Conservation (phyloP, 2,888 invertebrate genomes). For the Opisthograptis luteolata region DNA sequence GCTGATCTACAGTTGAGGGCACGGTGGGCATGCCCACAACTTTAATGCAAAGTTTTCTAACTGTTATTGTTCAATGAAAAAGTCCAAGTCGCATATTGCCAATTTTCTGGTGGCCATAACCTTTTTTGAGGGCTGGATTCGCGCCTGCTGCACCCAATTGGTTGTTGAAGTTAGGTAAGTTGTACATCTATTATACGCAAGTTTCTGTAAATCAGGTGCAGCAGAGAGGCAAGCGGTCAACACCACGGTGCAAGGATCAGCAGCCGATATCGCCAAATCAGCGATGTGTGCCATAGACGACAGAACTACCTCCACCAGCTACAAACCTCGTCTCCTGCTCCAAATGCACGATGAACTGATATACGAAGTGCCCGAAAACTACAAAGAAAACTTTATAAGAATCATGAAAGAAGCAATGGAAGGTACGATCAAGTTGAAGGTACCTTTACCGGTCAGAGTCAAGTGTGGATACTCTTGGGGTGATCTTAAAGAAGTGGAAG, state of each 20-base stretch:
- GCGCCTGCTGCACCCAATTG: too few species aligned
- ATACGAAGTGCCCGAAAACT: constrained; percentile 90
- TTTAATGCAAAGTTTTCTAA: too few species aligned
- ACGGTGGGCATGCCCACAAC: too few species aligned
- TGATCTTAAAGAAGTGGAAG: constrained; percentile 54
- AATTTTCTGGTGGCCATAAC: too few species aligned
- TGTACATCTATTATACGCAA: background rate
- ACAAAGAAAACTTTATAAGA: constrained; percentile 73
- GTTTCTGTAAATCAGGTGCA: constrained; percentile 81
- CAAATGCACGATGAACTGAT: constrained; percentile 98
- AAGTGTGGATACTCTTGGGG: constrained; percentile 94
- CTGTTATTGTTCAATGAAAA: too few species aligned
- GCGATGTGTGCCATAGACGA: constrained; percentile 93
- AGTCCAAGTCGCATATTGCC: too few species aligned
- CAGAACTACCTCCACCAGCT: constrained; percentile 56
- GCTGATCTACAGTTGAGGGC: too few species aligned
- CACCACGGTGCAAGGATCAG: constrained; percentile 97
- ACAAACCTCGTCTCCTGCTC: constrained; percentile 88
- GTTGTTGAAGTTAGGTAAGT: too few species aligned
- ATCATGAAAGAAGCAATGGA: constrained; percentile 93
- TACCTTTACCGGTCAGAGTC: constrained; percentile 95
- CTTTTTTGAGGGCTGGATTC: too few species aligned
- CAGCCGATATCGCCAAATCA: constrained; percentile 96
- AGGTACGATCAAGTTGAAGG: constrained; percentile 87
- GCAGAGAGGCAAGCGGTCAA: constrained; percentile 98